Evolutionary conservation across 2,113 vertebrate genomes (phyloP), one percentile per base, ranked within the genome.

Genomic region (Vireo altiloquus): DNA sequence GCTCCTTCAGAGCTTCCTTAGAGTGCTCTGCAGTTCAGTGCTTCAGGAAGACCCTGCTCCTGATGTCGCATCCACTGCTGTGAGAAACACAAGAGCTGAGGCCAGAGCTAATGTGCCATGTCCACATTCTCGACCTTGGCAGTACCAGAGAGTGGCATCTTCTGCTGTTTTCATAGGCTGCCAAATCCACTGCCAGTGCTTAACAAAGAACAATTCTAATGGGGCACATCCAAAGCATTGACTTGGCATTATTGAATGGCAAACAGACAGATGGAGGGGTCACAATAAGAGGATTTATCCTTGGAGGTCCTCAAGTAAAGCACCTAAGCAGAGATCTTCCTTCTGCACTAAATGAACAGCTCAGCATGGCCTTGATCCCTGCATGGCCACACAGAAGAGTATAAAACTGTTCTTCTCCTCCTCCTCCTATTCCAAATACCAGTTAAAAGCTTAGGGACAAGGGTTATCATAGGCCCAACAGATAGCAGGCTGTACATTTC

Each of bases 111-210:
- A 3, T 42, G 52, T 7, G 30, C 20, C 33, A 19, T 7, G 20
- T 40, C 39, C 40, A 28, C 16, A 31, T 46, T 47, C 33, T 54
- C 9, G 1, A 63, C 28, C 66, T 54, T 39, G 50, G 18, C 30
- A 30, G 33, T 17, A 15, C 11, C 13, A 37, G 33, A 3, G 3
- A 72, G 42, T 0, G 0, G 9, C n/a, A 79, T 76, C 33, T 69
- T 82, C 57, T 68, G 40, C 40, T 78, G 19, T 6, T 31, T 19
- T 75, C 22, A 2, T 12, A 44, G 27, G 15, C 65, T 87, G 22
- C 42, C 44, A 85, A 79, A 85, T 50, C 10, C 11, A 28, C n/a
- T 53, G 35, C 47, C 82, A 44, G 30, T 6, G 2, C 15, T 60
- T 79, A 71, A 76, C 31, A 64, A 76, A 54, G 28, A 68, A 4